Conservation (phyloP, 2,113 vertebrate species). For the Phrynosoma blainvillii region DNA sequence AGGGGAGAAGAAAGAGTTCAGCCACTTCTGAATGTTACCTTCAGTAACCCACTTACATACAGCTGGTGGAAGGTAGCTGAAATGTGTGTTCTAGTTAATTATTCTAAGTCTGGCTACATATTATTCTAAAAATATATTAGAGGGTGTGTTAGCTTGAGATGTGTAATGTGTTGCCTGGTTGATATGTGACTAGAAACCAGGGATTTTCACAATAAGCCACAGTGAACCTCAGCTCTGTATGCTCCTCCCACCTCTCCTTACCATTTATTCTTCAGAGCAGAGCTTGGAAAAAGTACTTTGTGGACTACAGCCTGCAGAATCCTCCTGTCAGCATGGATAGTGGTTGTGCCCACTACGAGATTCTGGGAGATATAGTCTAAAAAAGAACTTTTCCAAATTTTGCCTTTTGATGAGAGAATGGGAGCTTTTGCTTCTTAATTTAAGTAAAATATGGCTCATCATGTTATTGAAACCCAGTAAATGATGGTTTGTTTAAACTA, state of each 20-base stretch:
- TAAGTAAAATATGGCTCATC: neutral
- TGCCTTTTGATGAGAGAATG: neutral
- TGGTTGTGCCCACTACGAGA: too few relatives aligned
- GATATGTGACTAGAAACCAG: neutral
- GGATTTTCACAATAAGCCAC: neutral
- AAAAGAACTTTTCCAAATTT: too few relatives aligned
- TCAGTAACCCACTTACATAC: neutral
- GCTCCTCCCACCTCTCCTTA: neutral
- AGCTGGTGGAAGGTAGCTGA: neutral
- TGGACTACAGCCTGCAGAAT: too few relatives aligned
- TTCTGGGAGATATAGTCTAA: too few relatives aligned
- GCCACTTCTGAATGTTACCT: neutral
- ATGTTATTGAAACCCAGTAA: neutral
- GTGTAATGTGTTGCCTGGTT: neutral
- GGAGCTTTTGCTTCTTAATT: neutral
- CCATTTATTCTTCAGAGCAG: neutral
- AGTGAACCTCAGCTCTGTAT: neutral
- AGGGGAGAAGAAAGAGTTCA: conserved; percentile 15
- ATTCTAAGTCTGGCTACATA: neutral
- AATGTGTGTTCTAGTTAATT: conserved; percentile 8
- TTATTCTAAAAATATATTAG: conserved; percentile 9
- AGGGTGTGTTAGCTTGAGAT: conserved; percentile 4
- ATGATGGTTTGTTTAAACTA: neutral
- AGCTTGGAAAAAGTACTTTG: too few relatives aligned
- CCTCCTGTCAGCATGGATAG: neutral